Evolutionary conservation across 2,888 invertebrate species (phyloP).

Genomic region (Tipula helvola): DNA sequence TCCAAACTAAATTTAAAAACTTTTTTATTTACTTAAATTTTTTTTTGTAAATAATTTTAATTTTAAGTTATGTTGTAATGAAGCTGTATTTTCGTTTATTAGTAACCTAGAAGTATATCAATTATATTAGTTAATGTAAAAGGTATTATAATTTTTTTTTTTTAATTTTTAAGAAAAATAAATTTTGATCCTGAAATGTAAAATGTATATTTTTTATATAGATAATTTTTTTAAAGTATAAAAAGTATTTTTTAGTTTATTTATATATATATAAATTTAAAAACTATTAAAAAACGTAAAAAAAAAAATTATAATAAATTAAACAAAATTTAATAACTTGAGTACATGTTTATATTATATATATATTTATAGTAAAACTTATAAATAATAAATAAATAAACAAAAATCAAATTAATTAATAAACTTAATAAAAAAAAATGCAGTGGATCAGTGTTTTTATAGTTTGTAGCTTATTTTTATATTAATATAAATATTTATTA

Average conservation of each 20-base stretch:
- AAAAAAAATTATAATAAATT: neutral
- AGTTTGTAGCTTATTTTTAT: slow-evolving; percentile 20
- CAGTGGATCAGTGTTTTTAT: slow-evolving; percentile 26
- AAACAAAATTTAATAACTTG: slow-evolving; percentile 9
- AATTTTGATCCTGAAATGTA: slow-evolving; percentile 9
- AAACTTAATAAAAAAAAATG: slow-evolving; percentile 15
- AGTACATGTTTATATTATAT: neutral
- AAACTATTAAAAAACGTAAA: slow-evolving; percentile 10
- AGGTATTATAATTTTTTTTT: slow-evolving; percentile 6
- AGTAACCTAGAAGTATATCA: slow-evolving; percentile 10
- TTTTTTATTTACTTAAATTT: neutral
- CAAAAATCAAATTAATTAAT: neutral
- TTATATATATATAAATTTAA: slow-evolving; percentile 11
- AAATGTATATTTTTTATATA: slow-evolving; percentile 7
- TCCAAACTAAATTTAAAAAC: neutral
- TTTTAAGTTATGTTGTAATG: slow-evolving; percentile 7
- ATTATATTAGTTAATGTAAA: slow-evolving; percentile 9
- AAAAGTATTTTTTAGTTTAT: slow-evolving; percentile 13
- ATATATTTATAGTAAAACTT: slow-evolving; percentile 5
- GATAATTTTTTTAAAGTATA: slow-evolving; percentile 8
- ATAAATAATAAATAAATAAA: slow-evolving; percentile 13
- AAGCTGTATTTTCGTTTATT: slow-evolving; percentile 7
- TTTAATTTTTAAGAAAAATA: neutral
- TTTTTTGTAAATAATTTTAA: neutral
- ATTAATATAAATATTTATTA: slow-evolving; percentile 13